Conservation (phyloP, 2,888 invertebrate genomes). For the Dasypolia templi region DNA sequence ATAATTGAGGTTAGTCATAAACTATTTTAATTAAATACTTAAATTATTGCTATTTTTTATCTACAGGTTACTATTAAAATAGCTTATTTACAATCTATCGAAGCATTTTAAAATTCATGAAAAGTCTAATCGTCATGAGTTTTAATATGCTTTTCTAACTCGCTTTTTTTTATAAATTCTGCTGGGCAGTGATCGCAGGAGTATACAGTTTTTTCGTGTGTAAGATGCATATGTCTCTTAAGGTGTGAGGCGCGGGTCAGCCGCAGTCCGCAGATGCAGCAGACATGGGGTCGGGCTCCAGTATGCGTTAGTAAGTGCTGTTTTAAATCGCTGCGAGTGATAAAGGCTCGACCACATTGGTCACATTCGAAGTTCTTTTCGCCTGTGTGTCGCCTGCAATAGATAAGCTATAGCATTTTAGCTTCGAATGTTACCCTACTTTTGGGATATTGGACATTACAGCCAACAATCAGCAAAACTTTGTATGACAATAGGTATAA, state of each 20-base stretch:
- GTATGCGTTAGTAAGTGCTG: conserved; percentile 84
- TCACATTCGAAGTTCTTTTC: conserved; percentile 87
- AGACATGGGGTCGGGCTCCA: conserved; percentile 83
- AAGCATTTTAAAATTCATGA: background rate
- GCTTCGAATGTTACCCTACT: background rate
- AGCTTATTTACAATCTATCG: background rate
- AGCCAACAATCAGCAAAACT: background rate
- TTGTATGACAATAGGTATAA: no score
- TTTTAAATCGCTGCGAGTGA: conserved; percentile 86
- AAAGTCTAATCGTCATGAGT: conserved; percentile 35
- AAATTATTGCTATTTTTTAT: background rate
- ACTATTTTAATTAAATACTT: background rate
- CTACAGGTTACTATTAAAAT: background rate
- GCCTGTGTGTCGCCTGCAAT: conserved; percentile 86
- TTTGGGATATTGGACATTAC: background rate
- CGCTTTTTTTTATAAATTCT: conserved; percentile 74
- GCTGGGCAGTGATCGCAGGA: conserved; percentile 73
- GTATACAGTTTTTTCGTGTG: conserved; percentile 72
- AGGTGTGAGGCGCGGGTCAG: conserved; percentile 84
- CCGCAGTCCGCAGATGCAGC: conserved; percentile 82
- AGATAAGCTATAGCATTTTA: conserved; percentile 4
- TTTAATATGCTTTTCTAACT: conserved; percentile 74
- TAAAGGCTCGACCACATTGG: conserved; percentile 83
- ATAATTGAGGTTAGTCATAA: background rate
- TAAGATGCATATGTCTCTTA: conserved; percentile 81